Evolutionary conservation across 2,113 vertebrate species (phyloP), one percentile per base, ranked within the genome.

Genomic region (Etia nguti): DNA sequence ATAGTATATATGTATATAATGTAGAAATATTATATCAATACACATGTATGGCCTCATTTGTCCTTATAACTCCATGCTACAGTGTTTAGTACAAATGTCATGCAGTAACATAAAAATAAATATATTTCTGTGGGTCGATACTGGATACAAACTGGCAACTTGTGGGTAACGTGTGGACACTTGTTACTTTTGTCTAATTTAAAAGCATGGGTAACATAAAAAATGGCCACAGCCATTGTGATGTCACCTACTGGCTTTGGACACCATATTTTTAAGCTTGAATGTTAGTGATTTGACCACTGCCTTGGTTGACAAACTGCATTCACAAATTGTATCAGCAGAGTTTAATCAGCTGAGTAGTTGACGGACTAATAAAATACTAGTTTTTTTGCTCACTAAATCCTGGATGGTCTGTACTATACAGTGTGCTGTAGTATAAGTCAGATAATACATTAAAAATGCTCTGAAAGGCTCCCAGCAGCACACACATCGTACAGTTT

Each of bases 261-360:
- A 26, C 38, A 73, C 12, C 22, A 24, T 46, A 29, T 73, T 18
- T 48, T 16, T 13, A 18, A 48, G 15, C 15, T 16, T 48, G 3
- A 18, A 48, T 2, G 15, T 18, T 18, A 48, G 15, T 4, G 46
- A 7, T 48, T 7, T 29, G 13, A 22, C 0, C 41, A 26, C 68
- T 73, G 22, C 1, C 41, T 73, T 2, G 0, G 22, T 1, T 26
- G 22, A 26, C 41, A 1, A 73, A 13, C 41, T 46, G 41, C 38
- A 73, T 73, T 73, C 41, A 26, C 22, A 18, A 73, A 48, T 46
- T 26, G 13, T 4, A 0, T 26, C 38, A 16, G 15, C 38, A 10
- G 62, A 70, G 68, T 46, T 26, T 46, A 73, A 73, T 73, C 68
- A 6, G 20, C 34, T 65, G 60, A 68, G 20, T 68, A 38, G 34